Conservation (phyloP, 2,888 invertebrate genomes). For the Tridacna gigas region DNA sequence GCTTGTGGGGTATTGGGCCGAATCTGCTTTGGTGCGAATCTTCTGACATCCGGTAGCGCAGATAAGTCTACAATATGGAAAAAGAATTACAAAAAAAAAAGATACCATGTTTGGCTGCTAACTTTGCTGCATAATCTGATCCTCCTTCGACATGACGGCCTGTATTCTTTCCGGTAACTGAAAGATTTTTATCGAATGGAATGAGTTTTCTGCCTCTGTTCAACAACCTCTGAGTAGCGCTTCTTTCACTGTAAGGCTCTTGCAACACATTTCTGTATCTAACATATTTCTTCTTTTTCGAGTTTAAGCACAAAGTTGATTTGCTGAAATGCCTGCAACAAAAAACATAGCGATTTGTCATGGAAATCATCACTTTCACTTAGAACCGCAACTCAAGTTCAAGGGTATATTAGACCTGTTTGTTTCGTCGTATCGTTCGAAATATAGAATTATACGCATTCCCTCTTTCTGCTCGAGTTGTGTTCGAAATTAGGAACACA, state of each 20-base stretch:
- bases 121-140: constrained; percentile 4
- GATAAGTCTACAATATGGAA: neutral
- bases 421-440: too few relatives aligned
- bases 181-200: constrained; percentile 20
- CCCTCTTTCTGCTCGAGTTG: too few relatives aligned
- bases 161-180: constrained; percentile 13
- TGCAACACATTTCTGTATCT: constrained; percentile 4
- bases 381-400: too few relatives aligned
- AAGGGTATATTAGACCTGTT: too few relatives aligned
- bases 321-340: constrained; percentile 2
- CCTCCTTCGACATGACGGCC: constrained; percentile 26
- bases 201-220: neutral
- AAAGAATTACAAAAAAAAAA: neutral
- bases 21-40: neutral
- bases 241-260: constrained; percentile 8
- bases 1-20: neutral
- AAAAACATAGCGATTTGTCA: neutral
- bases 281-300: neutral
- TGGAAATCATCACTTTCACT: too few relatives aligned
- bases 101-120: constrained; percentile 22
- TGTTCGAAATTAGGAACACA: too few relatives aligned
- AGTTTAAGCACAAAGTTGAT: neutral
- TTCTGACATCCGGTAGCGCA: neutral
- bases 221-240: neutral
- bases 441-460: too few relatives aligned